Evolutionary conservation across 2,888 invertebrate species (phyloP).

Genomic region (Drosophila pseudotakahashii): DNA sequence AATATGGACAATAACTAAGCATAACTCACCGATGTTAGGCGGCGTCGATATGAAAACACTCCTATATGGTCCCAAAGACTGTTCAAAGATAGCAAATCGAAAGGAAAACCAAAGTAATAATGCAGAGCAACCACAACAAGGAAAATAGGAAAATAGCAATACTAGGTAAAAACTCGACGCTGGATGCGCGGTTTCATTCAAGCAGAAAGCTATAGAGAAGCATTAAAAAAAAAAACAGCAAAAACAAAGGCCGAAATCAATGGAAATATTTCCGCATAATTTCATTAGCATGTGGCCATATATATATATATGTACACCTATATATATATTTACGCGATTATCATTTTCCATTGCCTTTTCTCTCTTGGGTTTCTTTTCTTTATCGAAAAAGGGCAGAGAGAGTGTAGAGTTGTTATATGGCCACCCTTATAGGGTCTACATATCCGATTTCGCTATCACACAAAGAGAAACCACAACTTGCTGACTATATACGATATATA

Average conservation of each 20-base stretch:
- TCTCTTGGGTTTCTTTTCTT: not conserved
- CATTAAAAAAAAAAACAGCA: not conserved
- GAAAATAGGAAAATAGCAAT: conserved; percentile 19
- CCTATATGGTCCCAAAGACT: conserved; percentile 68
- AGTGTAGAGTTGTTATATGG: conserved; percentile 1
- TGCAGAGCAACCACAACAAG: conserved; percentile 13
- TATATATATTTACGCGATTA: conserved; percentile 18
- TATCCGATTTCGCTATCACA: conserved; percentile 52
- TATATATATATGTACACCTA: conserved; percentile 4
- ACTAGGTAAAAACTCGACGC: conserved; percentile 45
- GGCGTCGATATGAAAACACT: conserved; percentile 38
- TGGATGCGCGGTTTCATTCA: conserved; percentile 45
- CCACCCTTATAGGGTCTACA: conserved; percentile 41
- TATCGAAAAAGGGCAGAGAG: conserved; percentile 5
- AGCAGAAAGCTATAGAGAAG: conserved; percentile 21
- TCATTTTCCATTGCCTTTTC: conserved; percentile 15
- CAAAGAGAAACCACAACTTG: conserved; percentile 51
- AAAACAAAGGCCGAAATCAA: conserved; percentile 22
- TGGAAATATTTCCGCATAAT: conserved; percentile 59
- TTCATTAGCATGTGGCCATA: conserved; percentile 58
- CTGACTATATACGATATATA: conserved; percentile 37
- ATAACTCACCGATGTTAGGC: conserved; percentile 39
- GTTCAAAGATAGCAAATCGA: conserved; percentile 41
- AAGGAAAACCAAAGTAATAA: not conserved
- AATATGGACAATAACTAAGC: conserved; percentile 67